Evolutionary conservation across 2,113 vertebrate genomes (phyloP).

Genomic region (Raja brachyura): DNA sequence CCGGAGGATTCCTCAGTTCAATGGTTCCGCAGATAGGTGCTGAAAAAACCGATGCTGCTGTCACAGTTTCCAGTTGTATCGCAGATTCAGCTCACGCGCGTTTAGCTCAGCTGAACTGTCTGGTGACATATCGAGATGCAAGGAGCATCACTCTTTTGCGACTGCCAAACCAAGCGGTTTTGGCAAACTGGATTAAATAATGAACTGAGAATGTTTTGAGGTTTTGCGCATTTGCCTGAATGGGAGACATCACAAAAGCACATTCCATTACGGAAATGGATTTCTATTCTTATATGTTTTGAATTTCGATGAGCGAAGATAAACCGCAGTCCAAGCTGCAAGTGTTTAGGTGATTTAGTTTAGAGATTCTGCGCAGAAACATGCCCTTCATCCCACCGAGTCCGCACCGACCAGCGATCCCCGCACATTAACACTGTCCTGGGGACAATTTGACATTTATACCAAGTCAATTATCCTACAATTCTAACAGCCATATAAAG

Average conservation of each 20-base stretch:
- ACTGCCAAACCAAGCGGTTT: neutral
- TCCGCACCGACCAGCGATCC: too few species aligned
- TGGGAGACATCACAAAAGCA: constrained; percentile 30
- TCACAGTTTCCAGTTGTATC: neutral
- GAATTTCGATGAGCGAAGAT: neutral
- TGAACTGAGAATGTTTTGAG: constrained; percentile 23
- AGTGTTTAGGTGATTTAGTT: neutral
- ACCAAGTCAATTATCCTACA: too few species aligned
- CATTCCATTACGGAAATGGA: constrained; percentile 17
- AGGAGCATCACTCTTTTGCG: neutral
- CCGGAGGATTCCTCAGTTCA: too few species aligned
- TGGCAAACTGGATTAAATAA: constrained; percentile 20
- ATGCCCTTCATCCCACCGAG: too few species aligned
- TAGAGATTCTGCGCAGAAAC: too few species aligned
- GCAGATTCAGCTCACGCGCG: too few species aligned
- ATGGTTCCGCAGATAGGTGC: neutral
- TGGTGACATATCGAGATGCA: neutral
- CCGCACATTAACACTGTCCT: too few species aligned
- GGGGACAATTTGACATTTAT: too few species aligned
- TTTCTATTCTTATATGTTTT: constrained; percentile 3
- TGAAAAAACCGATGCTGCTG: too few species aligned
- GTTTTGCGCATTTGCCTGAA: constrained; percentile 20
- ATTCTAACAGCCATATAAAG: too few species aligned
- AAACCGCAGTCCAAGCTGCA: neutral
- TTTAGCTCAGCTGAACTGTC: neutral